phyloP scores from a whole-genome alignment of 2,888 invertebrate species.

The Lagria hirta region DNA sequence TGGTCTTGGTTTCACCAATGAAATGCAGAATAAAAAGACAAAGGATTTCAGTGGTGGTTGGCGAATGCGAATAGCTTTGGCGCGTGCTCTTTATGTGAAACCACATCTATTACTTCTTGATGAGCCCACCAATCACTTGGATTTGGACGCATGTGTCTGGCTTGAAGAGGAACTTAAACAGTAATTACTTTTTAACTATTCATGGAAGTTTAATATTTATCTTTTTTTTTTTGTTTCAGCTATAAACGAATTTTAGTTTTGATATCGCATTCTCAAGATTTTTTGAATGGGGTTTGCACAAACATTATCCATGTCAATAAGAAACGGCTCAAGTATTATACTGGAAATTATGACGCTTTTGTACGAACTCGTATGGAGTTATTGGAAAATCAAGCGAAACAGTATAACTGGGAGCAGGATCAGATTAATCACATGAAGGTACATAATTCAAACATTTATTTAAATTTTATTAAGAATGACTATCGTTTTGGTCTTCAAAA shows the following conservation, averaged over 20 bases:
- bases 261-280: slow-evolving; percentile 99
- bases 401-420: slow-evolving; percentile 99
- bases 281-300: slow-evolving; percentile 95
- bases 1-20: slow-evolving; percentile 91
- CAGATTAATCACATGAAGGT: slow-evolving; percentile 99
- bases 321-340: slow-evolving; percentile 91
- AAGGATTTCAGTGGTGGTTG: slow-evolving; percentile 93
- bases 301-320: slow-evolving; percentile 96
- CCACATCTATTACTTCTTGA: slow-evolving; percentile 94
- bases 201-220: too few relatives aligned
- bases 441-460: slow-evolving; percentile 22
- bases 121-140: slow-evolving; percentile 94
- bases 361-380: slow-evolving; percentile 90
- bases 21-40: slow-evolving; percentile 83
- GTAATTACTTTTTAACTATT: slow-evolving; percentile 53
- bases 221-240: slow-evolving; percentile 51
- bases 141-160: slow-evolving; percentile 99
- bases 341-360: slow-evolving; percentile 93
- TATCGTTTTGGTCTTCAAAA: too few relatives aligned
- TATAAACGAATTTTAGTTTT: slow-evolving; percentile 96
- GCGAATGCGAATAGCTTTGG: slow-evolving; percentile 98
- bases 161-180: slow-evolving; percentile 95
- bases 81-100: slow-evolving; percentile 95
- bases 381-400: slow-evolving; percentile 97
- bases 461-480: too few relatives aligned